Percentiles rank a stretch among this genome's conserved stretches.
Conservation (phyloP, 1,140 invertebrate genomes). For the Zaprionus lachaisei region DNA sequence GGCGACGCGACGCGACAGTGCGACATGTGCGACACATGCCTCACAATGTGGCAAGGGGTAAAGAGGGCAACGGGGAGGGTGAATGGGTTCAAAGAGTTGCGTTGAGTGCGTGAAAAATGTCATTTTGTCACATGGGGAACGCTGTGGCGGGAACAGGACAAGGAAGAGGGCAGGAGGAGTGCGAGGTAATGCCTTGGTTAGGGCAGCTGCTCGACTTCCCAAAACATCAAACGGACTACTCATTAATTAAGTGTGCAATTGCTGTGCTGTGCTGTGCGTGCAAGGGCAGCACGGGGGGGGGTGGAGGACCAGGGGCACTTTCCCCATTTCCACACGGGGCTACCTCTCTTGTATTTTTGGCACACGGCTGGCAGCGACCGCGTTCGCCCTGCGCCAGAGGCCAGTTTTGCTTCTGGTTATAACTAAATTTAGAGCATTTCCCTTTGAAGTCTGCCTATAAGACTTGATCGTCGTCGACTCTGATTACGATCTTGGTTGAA, state of each 20-base stretch:
- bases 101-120: conserved; percentile 78
- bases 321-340: conserved; percentile 17
- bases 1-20: conserved; percentile 12
- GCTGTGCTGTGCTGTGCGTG: conserved; percentile 27
- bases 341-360: conserved; percentile 58
- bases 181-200: conserved; percentile 10
- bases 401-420: conserved; percentile 56
- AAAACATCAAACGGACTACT: conserved; percentile 78
- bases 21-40: conserved; percentile 75
- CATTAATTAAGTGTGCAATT: conserved; percentile 83
- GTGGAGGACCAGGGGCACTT: neutral
- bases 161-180: neutral
- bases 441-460: conserved; percentile 64
- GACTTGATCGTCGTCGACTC: conserved; percentile 15
- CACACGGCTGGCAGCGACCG: conserved; percentile 8
- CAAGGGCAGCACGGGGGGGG: neutral
- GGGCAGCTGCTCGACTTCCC: conserved; percentile 66
- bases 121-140: conserved; percentile 69
- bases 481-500: conserved; percentile 3
- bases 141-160: neutral
- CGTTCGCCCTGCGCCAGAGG: conserved; percentile 22
- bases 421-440: conserved; percentile 70
- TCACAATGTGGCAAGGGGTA: neutral
- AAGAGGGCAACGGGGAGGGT: conserved; percentile 24
- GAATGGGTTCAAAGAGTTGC: conserved; percentile 70